Evolutionary conservation across 2,113 vertebrate genomes (phyloP).

Genomic region (Xerus inauris): DNA sequence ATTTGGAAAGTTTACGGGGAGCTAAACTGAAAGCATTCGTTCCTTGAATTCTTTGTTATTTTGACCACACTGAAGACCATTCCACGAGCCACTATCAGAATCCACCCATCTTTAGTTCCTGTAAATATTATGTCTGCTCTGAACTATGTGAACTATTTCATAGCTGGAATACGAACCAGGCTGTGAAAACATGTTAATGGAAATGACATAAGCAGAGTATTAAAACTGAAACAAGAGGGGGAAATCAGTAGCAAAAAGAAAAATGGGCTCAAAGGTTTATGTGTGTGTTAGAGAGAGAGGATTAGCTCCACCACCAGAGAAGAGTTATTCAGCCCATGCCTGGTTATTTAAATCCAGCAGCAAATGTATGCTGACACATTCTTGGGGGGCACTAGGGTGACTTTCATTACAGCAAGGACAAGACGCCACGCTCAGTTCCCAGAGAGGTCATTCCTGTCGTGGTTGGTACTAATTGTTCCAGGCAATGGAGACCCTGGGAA

Average conservation of each 20-base stretch:
- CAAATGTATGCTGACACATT: slow-evolving; percentile 42
- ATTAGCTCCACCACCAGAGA: background rate
- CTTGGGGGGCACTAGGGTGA: background rate
- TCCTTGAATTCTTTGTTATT: slow-evolving; percentile 70
- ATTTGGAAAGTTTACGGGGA: background rate
- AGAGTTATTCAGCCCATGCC: background rate
- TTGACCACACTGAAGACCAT: slow-evolving; percentile 13
- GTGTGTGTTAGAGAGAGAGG: background rate
- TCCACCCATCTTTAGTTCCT: slow-evolving; percentile 71
- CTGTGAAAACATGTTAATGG: slow-evolving; percentile 41
- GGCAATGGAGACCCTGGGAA: background rate
- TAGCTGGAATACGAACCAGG: slow-evolving; percentile 52
- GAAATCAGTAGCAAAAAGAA: slow-evolving; percentile 39
- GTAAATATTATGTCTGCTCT: slow-evolving; percentile 77
- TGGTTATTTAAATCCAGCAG: slow-evolving; percentile 55
- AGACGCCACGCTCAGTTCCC: background rate
- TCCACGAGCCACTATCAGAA: slow-evolving; percentile 61
- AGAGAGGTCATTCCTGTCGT: background rate
- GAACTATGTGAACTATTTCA: slow-evolving; percentile 77
- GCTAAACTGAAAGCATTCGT: background rate
- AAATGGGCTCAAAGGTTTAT: background rate
- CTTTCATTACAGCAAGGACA: slow-evolving; percentile 47
- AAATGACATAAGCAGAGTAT: slow-evolving; percentile 29
- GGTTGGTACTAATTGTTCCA: slow-evolving; percentile 17
- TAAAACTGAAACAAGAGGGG: slow-evolving; percentile 7